phyloP scores from a whole-genome alignment of 1,140 invertebrate species.

The Nymphalis io region DNA sequence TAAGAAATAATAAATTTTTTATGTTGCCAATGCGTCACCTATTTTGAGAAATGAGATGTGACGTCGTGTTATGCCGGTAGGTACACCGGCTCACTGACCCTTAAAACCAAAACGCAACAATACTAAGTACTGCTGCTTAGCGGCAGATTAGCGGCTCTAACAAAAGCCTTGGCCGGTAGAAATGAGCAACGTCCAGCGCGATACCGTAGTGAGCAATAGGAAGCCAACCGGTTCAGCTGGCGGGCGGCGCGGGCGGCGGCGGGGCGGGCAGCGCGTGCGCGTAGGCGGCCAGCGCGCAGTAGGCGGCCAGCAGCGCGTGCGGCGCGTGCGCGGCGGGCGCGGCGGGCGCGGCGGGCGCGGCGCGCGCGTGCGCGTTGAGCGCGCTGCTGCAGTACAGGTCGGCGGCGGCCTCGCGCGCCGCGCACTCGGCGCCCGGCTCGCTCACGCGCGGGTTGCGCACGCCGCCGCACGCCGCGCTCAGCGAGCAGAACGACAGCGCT shows the following conservation, averaged over 20 bases:
- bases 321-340: conserved; percentile 45
- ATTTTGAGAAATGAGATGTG: too few species aligned
- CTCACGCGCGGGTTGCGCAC: conserved; percentile 46
- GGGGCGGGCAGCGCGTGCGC: conserved; percentile 43
- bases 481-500: conserved; percentile 65
- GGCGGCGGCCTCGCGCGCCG: conserved; percentile 33
- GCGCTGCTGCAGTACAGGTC: conserved; percentile 66
- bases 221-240: conserved; percentile 51
- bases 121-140: too few species aligned
- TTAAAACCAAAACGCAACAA: too few species aligned
- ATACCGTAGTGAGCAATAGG: background rate
- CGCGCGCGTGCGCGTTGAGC: conserved; percentile 60
- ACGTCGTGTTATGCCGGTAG: too few species aligned
- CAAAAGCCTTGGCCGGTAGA: too few species aligned
- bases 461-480: conserved; percentile 67
- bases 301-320: conserved; percentile 53
- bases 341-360: conserved; percentile 12
- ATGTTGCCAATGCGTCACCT: too few species aligned
- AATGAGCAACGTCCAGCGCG: too few species aligned
- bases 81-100: too few species aligned
- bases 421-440: conserved; percentile 50
- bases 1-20: too few species aligned
- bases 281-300: conserved; percentile 61
- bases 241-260: conserved; percentile 16
- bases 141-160: too few species aligned